Evolutionary conservation across 2,113 vertebrate species (phyloP).

Genomic region (Podilymbus podiceps): DNA sequence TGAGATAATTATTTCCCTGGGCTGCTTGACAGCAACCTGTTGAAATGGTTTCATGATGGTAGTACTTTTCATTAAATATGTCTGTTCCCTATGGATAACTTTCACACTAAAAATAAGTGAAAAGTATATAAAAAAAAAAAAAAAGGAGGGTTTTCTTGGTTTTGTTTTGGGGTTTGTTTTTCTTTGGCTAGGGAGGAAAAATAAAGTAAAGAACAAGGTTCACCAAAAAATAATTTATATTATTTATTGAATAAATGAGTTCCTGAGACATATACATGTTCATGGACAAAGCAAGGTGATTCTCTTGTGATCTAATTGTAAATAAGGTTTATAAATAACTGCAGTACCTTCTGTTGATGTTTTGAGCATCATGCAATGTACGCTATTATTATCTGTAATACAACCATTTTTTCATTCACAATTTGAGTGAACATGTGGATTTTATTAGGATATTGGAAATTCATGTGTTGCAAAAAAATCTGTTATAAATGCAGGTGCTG

Average conservation of each 20-base stretch:
- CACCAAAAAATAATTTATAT: neutral
- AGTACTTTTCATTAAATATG: neutral
- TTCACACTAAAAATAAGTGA: neutral
- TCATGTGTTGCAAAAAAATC: neutral
- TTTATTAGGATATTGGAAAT: neutral
- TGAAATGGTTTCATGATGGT: neutral
- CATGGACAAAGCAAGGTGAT: neutral
- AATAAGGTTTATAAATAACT: neutral
- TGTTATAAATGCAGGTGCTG: neutral
- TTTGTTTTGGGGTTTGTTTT: neutral
- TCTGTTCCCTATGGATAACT: neutral
- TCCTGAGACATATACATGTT: neutral
- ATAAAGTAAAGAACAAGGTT: neutral
- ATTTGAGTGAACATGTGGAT: neutral
- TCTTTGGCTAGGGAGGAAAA: neutral
- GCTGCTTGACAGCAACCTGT: neutral
- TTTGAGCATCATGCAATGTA: neutral
- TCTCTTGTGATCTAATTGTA: neutral
- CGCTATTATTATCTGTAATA: neutral
- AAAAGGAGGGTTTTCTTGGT: accelerated
- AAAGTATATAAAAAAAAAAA: neutral
- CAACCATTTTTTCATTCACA: neutral
- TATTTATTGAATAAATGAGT: neutral
- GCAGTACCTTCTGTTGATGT: neutral
- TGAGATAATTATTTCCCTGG: neutral